A percentile compares a stretch with the other conserved stretches of the same genome.
phyloP scores from a whole-genome alignment of 2,888 invertebrate species.

The Ellobium chinense region DNA sequence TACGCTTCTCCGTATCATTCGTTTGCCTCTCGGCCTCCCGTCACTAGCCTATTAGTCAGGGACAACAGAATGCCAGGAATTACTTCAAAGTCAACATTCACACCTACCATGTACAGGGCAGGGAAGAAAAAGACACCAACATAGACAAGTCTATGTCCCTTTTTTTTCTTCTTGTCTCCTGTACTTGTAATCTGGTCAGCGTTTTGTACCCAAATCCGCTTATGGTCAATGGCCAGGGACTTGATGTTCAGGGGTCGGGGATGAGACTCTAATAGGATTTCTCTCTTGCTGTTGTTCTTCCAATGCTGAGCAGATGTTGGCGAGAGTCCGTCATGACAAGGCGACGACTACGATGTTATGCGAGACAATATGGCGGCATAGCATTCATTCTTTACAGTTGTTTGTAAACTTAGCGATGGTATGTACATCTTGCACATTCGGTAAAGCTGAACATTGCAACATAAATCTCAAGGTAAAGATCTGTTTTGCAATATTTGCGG shows the following conservation, averaged over 20 bases:
- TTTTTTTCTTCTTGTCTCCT: not conserved
- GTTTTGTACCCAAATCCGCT: not conserved
- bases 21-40: not conserved
- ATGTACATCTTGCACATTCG: no score
- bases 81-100: not conserved
- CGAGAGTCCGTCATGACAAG: no score
- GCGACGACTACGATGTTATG: no score
- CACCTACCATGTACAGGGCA: no score
- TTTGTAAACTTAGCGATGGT: no score
- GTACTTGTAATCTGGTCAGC: slow-evolving; percentile 10
- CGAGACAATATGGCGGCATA: no score
- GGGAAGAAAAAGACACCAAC: no score
- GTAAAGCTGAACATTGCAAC: no score
- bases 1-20: slow-evolving; percentile 1
- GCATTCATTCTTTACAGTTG: no score
- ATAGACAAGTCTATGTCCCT: not conserved
- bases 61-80: not conserved
- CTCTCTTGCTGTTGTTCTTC: not conserved
- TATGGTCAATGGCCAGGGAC: not conserved
- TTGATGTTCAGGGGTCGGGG: not conserved
- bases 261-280: slow-evolving; percentile 11
- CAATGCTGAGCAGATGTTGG: no score
- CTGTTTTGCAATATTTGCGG: no score
- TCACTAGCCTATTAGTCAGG: not conserved
- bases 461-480: no score